Evolutionary conservation across 2,113 vertebrate species (phyloP).

Genomic region (Castor canadensis): DNA sequence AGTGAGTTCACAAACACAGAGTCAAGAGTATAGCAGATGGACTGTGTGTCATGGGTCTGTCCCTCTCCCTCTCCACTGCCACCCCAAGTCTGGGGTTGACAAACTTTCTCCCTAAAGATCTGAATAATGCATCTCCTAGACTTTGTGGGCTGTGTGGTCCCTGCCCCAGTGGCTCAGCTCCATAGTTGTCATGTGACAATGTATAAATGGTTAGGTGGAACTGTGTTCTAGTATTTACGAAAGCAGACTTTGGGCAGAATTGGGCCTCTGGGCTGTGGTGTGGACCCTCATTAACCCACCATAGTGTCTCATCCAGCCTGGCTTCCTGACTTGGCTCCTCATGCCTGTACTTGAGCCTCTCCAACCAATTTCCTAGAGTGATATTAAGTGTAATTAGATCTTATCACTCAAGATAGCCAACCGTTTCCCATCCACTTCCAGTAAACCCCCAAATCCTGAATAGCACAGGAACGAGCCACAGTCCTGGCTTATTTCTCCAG

Average conservation of each 20-base stretch:
- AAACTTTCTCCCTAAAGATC: not conserved
- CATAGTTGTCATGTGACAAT: not conserved
- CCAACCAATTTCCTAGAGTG: not conserved
- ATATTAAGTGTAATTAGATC: not conserved
- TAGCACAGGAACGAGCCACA: fast-evolving
- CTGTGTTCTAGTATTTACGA: not conserved
- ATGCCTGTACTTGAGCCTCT: not conserved
- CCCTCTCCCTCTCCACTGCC: not conserved
- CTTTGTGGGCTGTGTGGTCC: not conserved
- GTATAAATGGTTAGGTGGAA: fast-evolving
- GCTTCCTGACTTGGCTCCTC: not conserved
- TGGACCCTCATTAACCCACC: not conserved
- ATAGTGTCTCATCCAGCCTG: fast-evolving
- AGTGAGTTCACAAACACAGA: not conserved
- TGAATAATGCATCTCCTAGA: not conserved
- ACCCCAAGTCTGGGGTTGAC: not conserved
- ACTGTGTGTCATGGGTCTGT: not conserved
- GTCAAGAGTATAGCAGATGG: not conserved
- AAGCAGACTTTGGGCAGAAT: not conserved
- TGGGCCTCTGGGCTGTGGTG: not conserved
- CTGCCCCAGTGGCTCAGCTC: not conserved
- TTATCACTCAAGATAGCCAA: not conserved
- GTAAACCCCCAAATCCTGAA: not conserved
- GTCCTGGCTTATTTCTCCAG: not conserved
- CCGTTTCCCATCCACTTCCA: not conserved